These are phyloP conservation scores for Euglossa dilemma DNA, from an alignment of 1,140 invertebrate genomes.

Conservation along the genomic window DNA sequence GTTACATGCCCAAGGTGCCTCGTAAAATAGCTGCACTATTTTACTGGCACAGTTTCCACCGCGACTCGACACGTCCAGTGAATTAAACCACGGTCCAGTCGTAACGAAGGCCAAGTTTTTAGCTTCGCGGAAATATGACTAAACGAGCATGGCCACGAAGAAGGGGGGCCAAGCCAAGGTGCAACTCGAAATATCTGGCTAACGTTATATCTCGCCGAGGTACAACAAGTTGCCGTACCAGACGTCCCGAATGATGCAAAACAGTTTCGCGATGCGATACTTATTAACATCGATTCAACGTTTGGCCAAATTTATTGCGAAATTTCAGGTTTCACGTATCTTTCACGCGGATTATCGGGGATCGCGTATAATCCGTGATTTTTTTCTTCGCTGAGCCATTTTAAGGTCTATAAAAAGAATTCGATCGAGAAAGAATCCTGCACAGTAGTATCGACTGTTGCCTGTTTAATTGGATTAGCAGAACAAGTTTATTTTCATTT, in stretches of 20 bases:
- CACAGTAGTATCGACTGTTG: not conserved
- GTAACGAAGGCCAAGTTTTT: constrained; percentile 67
- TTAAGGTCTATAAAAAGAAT: constrained; percentile 23
- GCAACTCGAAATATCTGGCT: constrained; percentile 11
- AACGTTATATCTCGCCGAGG: not conserved
- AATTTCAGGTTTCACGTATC: not conserved
- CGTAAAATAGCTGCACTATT: constrained; percentile 76
- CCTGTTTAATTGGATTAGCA: constrained; percentile 6
- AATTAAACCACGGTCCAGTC: constrained; percentile 57
- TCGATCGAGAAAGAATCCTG: not conserved
- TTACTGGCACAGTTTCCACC: constrained; percentile 75
- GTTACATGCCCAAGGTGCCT: constrained; percentile 67
- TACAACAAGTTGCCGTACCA: not conserved
- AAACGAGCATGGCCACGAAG: not conserved
- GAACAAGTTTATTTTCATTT: constrained; percentile 36
- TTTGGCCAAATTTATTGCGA: not conserved
- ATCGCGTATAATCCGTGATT: not conserved
- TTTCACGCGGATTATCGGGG: no score
- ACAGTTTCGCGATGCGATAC: no score
- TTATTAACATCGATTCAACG: no score
- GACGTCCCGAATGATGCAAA: not conserved
- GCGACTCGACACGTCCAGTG: constrained; percentile 53
- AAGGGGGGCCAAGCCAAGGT: constrained; percentile 9
- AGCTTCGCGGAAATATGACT: constrained; percentile 54
- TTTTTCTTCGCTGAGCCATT: not conserved